phyloP scores from a whole-genome alignment of 2,113 vertebrate species.

The Diadophis punctatus region DNA sequence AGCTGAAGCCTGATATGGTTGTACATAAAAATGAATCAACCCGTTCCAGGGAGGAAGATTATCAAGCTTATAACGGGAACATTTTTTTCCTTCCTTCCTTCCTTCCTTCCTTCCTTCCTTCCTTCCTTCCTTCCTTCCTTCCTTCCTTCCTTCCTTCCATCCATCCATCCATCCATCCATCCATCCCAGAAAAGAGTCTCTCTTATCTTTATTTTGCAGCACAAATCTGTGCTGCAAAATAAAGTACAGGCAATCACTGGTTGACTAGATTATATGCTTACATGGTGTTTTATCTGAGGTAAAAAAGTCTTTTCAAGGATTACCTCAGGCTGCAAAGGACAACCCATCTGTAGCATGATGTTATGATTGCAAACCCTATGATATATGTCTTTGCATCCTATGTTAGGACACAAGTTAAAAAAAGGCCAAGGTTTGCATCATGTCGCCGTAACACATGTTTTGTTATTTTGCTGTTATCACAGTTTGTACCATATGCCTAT shows the following conservation, averaged over 20 bases:
- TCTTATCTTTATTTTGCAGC: not conserved
- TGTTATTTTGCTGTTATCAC: not conserved
- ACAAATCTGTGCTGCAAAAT: not conserved
- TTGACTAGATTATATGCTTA: not conserved
- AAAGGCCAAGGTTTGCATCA: not conserved
- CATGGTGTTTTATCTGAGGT: not conserved
- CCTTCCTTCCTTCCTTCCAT: not conserved
- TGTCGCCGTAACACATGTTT: not conserved
- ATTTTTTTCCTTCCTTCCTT: not conserved
- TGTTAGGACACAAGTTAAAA: not conserved
- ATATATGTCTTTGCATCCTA: not conserved
- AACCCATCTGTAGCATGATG: not conserved
- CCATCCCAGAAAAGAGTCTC: not conserved
- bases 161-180: no score
- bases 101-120: no score
- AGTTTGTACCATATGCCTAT: not conserved
- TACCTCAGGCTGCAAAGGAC: not conserved
- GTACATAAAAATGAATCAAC: not conserved
- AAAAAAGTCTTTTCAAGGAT: not conserved
- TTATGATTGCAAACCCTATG: not conserved
- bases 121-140: no score
- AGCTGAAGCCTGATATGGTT: not conserved
- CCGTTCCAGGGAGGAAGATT: not conserved
- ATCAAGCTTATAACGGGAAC: not conserved
- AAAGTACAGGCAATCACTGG: not conserved